Percentiles rank a stretch among this genome's conserved stretches.
Evolutionary conservation across 53 echinoderm and acorn worm species (phyloP).

Genomic region (Arbacia lixula): DNA sequence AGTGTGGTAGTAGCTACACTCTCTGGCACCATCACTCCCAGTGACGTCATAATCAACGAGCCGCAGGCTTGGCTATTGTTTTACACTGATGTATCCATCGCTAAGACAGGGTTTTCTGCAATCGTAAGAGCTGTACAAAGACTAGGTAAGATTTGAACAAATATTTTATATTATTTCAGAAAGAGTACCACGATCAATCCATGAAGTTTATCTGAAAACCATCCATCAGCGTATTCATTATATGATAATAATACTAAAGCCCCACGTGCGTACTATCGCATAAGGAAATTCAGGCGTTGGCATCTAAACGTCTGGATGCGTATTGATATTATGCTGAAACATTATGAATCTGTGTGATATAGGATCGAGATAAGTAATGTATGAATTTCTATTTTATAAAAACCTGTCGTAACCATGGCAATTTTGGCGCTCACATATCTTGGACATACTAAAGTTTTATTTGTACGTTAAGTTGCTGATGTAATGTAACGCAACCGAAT

Average conservation of each 20-base stretch:
- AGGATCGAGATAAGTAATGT: too few relatives aligned
- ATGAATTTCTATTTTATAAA: too few relatives aligned
- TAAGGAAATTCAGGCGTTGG: background rate
- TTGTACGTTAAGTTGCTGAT: too few relatives aligned
- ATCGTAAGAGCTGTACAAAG: background rate
- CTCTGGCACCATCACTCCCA: constrained; percentile 15
- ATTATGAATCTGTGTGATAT: too few relatives aligned
- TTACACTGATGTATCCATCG: background rate
- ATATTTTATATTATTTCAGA: background rate
- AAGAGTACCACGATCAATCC: background rate
- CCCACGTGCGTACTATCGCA: too few relatives aligned
- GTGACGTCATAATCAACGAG: constrained; percentile 7
- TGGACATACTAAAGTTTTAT: too few relatives aligned
- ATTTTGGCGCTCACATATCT: too few relatives aligned
- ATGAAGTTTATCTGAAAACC: background rate
- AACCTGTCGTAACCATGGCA: too few relatives aligned
- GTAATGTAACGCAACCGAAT: too few relatives aligned
- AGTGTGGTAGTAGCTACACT: background rate
- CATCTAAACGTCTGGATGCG: too few relatives aligned
- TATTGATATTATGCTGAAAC: background rate
- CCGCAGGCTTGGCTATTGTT: constrained; percentile 17
- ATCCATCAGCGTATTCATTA: background rate
- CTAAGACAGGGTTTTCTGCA: background rate
- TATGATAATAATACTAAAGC: background rate
- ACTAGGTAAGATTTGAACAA: background rate